Evolutionary conservation across 2,888 invertebrate species (phyloP).

Genomic region (Apantesis nais): DNA sequence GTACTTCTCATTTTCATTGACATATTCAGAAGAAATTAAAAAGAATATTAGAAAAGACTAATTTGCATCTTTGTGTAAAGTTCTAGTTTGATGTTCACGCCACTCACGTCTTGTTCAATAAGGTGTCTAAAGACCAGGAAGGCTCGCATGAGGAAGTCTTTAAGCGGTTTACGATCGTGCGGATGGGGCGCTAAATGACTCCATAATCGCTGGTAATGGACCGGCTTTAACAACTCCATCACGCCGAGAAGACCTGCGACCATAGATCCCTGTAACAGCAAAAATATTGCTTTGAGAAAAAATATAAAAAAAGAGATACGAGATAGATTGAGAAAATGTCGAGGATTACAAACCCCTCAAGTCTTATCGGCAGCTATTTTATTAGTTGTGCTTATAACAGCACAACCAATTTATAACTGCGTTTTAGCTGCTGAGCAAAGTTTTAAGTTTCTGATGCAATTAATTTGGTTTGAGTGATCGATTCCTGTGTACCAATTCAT

Average conservation of each 20-base stretch:
- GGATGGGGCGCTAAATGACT: conserved; percentile 90
- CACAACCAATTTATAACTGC: not conserved
- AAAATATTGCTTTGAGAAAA: not conserved
- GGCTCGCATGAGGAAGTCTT: conserved; percentile 94
- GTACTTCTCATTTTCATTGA: not conserved
- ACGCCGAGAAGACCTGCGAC: conserved; percentile 95
- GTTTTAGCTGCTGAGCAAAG: too few relatives aligned
- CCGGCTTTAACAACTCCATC: conserved; percentile 93
- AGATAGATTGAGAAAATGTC: too few relatives aligned
- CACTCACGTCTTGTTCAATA: conserved; percentile 89
- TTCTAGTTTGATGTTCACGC: not conserved
- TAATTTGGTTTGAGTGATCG: too few relatives aligned
- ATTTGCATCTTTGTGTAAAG: not conserved
- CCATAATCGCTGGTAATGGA: conserved; percentile 95
- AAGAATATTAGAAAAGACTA: not conserved
- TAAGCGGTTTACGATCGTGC: conserved; percentile 91
- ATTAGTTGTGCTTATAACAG: too few relatives aligned
- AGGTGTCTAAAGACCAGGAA: conserved; percentile 92
- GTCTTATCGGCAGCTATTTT: too few relatives aligned
- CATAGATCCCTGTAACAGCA: conserved; percentile 88
- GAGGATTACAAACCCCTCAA: not conserved
- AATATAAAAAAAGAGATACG: too few relatives aligned
- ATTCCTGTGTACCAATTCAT: too few relatives aligned
- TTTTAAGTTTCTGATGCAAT: too few relatives aligned
- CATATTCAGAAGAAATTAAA: not conserved